Evolutionary conservation across 2,888 invertebrate genomes (phyloP).

Genomic region (Sarcophaga rosellei): DNA sequence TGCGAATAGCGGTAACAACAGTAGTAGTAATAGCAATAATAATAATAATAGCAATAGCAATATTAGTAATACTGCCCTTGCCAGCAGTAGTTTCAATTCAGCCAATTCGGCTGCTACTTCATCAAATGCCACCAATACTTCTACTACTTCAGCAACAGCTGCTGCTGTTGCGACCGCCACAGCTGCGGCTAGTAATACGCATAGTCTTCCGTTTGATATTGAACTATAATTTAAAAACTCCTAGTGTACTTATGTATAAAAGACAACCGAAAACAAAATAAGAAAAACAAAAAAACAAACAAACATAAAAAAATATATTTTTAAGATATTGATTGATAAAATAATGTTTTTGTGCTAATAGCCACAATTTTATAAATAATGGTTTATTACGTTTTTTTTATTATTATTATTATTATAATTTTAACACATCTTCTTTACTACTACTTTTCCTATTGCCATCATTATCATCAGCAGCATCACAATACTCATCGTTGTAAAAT

Average conservation of each 20-base stretch:
- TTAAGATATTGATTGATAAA: constrained; percentile 70
- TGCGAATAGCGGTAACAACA: constrained; percentile 49
- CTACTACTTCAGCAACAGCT: constrained; percentile 72
- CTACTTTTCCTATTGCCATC: neutral
- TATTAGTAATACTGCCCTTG: constrained; percentile 18
- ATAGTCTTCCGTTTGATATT: constrained; percentile 75
- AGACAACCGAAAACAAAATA: constrained; percentile 28
- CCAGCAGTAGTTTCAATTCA: constrained; percentile 37
- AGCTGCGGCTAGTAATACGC: constrained; percentile 77
- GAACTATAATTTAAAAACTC: constrained; percentile 69
- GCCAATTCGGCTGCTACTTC: constrained; percentile 30
- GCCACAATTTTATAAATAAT: constrained; percentile 42
- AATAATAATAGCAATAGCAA: too few species aligned
- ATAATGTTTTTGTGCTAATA: constrained; percentile 44
- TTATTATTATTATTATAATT: neutral
- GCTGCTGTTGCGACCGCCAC: constrained; percentile 75
- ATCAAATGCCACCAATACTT: constrained; percentile 53
- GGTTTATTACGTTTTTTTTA: constrained; percentile 15
- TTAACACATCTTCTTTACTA: neutral
- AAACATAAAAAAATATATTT: constrained; percentile 62
- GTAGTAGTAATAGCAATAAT: constrained; percentile 49
- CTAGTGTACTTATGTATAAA: constrained; percentile 70
- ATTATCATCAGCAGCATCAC: neutral
- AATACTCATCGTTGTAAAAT: neutral
- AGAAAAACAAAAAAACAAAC: constrained; percentile 47